Evolutionary conservation across 2,888 invertebrate genomes (phyloP).

Genomic region (Nysson spinosus): DNA sequence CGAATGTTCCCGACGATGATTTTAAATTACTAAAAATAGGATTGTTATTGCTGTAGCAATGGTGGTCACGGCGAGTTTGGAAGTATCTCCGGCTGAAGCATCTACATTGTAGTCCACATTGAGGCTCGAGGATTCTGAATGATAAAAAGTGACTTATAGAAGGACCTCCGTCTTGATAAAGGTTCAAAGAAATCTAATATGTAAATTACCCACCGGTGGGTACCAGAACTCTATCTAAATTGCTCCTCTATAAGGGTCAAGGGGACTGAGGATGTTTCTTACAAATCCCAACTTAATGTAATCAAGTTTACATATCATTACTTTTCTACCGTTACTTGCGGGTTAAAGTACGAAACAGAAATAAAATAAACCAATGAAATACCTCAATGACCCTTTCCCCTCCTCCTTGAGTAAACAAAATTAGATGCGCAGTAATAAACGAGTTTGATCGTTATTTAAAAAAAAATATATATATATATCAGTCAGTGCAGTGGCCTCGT

Average conservation of each 20-base stretch:
- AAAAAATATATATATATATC: constrained; percentile 30
- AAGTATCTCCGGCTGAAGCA: constrained; percentile 69
- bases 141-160: constrained; percentile 71
- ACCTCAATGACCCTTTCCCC: constrained; percentile 57
- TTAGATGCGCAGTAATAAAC: constrained; percentile 53
- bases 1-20: constrained; percentile 43
- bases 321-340: no score
- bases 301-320: neutral
- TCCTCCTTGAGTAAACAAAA: constrained; percentile 51
- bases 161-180: constrained; percentile 41
- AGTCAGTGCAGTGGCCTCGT: constrained; percentile 57
- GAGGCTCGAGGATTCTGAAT: constrained; percentile 74
- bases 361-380: constrained; percentile 18
- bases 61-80: constrained; percentile 73
- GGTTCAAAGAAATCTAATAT: constrained; percentile 32
- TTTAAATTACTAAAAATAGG: constrained; percentile 68
- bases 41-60: constrained; percentile 72
- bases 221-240: constrained; percentile 31
- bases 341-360: constrained; percentile 5
- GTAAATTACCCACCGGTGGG: no score
- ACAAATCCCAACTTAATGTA: neutral
- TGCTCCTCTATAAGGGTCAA: constrained; percentile 47
- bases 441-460: constrained; percentile 40
- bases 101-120: constrained; percentile 69
- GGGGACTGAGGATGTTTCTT: constrained; percentile 51